These are phyloP conservation scores for Leptodactylus fuscus DNA, from an alignment of 2,113 vertebrate genomes.

Conservation along the genomic window DNA sequence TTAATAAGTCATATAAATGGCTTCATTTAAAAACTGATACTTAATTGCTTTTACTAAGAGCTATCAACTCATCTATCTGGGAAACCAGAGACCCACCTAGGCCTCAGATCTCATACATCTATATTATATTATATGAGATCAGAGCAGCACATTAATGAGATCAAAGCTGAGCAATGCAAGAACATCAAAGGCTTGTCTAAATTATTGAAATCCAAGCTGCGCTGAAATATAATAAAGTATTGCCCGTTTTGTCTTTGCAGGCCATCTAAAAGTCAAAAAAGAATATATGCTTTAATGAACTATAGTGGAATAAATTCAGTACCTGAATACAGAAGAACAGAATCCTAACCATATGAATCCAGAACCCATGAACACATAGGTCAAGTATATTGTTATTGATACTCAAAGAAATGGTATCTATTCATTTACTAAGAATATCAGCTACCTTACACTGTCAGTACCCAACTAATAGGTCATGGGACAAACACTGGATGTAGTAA, in stretches of 20 bases:
- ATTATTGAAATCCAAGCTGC: slow-evolving; percentile 3
- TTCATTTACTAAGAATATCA: neutral
- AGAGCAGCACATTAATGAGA: slow-evolving; percentile 27
- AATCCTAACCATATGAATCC: neutral
- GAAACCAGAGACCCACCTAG: neutral
- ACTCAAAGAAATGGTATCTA: neutral
- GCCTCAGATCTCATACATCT: neutral
- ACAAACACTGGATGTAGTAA: no score
- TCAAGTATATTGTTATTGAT: neutral
- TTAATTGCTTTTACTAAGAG: neutral
- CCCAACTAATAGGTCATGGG: no score
- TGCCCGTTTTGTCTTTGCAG: neutral
- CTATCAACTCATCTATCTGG: neutral
- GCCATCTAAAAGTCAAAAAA: slow-evolving; percentile 2
- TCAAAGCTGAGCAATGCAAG: slow-evolving; percentile 22
- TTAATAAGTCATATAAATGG: neutral
- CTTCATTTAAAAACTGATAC: neutral
- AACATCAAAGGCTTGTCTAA: slow-evolving; percentile 30
- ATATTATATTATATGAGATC: slow-evolving; percentile 33
- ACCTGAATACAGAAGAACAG: neutral
- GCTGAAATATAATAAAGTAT: slow-evolving; percentile 1
- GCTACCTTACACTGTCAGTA: no score
- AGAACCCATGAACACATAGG: neutral
- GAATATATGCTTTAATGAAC: neutral
- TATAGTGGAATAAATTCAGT: neutral